Base-by-base conservation (phyloP, 2,888 invertebrate species). In the Elgonia sp. region DNA sequence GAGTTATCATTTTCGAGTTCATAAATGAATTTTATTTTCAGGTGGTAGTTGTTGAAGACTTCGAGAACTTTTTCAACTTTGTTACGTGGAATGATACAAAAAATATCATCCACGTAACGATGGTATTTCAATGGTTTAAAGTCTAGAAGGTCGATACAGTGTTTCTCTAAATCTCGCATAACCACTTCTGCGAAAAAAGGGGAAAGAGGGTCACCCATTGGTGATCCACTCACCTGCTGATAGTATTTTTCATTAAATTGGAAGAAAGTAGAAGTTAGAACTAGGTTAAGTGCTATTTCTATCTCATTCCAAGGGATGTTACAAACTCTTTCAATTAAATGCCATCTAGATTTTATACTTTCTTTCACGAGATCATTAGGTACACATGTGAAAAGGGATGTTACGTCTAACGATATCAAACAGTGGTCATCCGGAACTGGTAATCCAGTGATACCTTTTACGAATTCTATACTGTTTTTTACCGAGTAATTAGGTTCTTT, bases 41-140 rank as follows among this genome's bases (percentile, higher is more conserved):
- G 12, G 14, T 73, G 50, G 12, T 21, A 57, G 14, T 5, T 29
- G 16, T 73, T 73, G 20, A 73, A 73, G 8, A 16, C 14, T 73
- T 73, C 40, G 4, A 39, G 14, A 14, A 55, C 39, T 55, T 53
- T 60, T 1, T 57, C 16, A 14, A 9, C n/a, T n/a, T 29, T 9
- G 40, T 57, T 39, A 73, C 39, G 14, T 40, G 39, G 20, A 73
- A 73, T 12, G 55, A n/a, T n/a, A n/a, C n/a, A n/a, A n/a, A n/a
- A n/a, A n/a, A n/a, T n/a, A n/a, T n/a, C n/a, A n/a, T n/a, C 70
- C 40, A 73, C 72, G 57, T 73, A 73, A 20, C 57, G 37, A 37
- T 16, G 1, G n/a, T 55, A 70, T 60, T 18, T 60, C 53, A 6
- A 16, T 42, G 42, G 42, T 62, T 12, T 29, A 37, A 62, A 62